Evolutionary conservation across 2,113 vertebrate genomes (phyloP).

Genomic region (Peromyscus leucopus): DNA sequence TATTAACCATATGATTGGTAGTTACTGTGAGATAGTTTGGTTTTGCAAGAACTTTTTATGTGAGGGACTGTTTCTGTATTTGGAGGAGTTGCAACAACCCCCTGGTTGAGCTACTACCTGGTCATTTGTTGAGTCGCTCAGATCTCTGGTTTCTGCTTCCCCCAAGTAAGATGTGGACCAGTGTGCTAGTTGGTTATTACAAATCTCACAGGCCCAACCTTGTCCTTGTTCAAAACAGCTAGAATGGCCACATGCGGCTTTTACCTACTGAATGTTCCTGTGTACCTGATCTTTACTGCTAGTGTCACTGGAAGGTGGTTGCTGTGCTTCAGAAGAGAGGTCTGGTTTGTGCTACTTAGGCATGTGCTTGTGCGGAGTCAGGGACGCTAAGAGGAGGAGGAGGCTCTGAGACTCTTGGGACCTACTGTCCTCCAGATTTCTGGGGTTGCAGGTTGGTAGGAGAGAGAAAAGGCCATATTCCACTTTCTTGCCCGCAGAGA

Average conservation of each 20-base stretch:
- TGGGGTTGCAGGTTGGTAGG: not conserved
- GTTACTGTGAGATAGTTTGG: not conserved
- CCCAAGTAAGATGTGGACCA: not conserved
- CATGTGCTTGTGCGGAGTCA: constrained; percentile 27
- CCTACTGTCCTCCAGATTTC: constrained; percentile 29
- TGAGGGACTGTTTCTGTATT: not conserved
- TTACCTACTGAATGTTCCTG: not conserved
- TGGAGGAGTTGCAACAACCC: not conserved
- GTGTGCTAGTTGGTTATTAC: not conserved
- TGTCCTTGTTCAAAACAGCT: not conserved
- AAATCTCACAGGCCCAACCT: not conserved
- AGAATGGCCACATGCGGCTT: not conserved
- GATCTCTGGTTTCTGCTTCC: not conserved
- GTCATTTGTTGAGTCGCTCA: not conserved
- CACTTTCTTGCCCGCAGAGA: not conserved
- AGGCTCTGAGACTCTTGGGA: constrained; percentile 9
- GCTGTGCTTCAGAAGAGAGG: constrained; percentile 20
- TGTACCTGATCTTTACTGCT: not conserved
- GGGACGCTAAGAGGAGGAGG: not conserved
- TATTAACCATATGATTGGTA: not conserved
- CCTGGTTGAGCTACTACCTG: not conserved
- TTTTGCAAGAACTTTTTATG: not conserved
- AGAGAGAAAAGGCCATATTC: not conserved
- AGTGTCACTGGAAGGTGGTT: not conserved
- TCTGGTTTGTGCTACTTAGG: not conserved